Base-by-base conservation (phyloP, 23 tunicate genomes). In the Trididemnum clinides region DNA sequence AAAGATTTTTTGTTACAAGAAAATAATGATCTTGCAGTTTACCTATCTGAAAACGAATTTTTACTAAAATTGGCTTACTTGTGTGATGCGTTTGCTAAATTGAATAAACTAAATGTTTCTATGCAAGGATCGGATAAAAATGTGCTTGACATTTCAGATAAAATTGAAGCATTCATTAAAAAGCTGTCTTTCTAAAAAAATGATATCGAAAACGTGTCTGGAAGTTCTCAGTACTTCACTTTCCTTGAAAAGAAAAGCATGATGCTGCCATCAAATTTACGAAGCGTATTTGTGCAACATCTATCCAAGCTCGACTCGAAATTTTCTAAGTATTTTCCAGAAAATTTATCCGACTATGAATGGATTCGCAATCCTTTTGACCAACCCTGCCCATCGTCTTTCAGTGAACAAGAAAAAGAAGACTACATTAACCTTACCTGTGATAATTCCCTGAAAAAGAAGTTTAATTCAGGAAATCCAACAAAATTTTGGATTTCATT, bases 31-130 rank as follows among this genome's bases (percentile, higher is more conserved):
- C 51, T 78, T 26, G 66, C 65, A 28, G 83, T 7, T 78, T 78
- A 34, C 65, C 21, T 78, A 54, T 2, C 83, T 78, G 51, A 78
- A 28, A 78, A 28, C 66, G 66, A 78, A 50, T 84, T 84, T 84
- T 72, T 50, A 71, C 71, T 84, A 30, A 71, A 50, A 71, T 72
- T 72, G 71, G 81, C 88, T 36, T 84, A 72, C 87, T 71, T 83
- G 28, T 66, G 71, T 36, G 87, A 83, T 66, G 44, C 70, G n/a
- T 49, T 83, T 66, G 63, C 71, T 19, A 34, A 66, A 66, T 71
- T 83, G 63, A 66, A 83, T 83, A 15, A 21, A 34, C 78, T 83
- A 26, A 83, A 69, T 70, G 23, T 74, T 38, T 83, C 71, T 39
- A 33, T 38, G 77, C 87, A 69, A 66, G 81, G 81, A 62, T 62